Conservation (phyloP, 2,113 vertebrate genomes). For the Sorex araneus region DNA sequence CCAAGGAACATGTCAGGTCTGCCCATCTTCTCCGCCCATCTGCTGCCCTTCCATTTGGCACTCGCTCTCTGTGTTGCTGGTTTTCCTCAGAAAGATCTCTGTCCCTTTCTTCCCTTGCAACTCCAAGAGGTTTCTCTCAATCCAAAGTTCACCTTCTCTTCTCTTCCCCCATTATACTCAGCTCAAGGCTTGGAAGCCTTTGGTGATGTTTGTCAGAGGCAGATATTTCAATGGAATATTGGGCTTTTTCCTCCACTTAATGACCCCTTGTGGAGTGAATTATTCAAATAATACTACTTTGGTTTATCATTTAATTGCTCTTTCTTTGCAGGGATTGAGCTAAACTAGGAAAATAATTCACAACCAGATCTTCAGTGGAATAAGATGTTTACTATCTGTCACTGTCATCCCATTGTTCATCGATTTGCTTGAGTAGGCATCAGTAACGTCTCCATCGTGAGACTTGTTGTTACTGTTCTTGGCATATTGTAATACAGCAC, state of each 20-base stretch:
- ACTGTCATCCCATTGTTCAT: too few relatives aligned
- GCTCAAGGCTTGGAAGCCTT: neutral
- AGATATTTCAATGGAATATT: neutral
- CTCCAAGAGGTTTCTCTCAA: neutral
- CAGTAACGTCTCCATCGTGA: too few relatives aligned
- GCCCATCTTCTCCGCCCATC: neutral
- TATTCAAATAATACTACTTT: constrained; percentile 20
- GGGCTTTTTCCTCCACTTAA: neutral
- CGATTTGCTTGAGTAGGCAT: too few relatives aligned
- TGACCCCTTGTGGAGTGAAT: neutral
- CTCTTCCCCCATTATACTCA: neutral
- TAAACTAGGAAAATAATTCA: constrained; percentile 36
- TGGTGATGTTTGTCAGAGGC: neutral
- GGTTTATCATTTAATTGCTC: constrained; percentile 16
- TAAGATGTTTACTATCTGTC: constrained; percentile 21
- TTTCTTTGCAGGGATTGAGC: neutral
- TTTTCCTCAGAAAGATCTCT: neutral
- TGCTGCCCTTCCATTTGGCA: accelerated
- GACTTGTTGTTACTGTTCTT: too few relatives aligned
- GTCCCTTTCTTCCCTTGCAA: too few relatives aligned
- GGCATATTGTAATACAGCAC: too few relatives aligned
- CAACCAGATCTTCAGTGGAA: neutral
- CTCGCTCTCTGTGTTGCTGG: neutral
- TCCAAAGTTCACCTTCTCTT: neutral
- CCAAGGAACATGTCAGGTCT: neutral